Evolutionary conservation across 2,888 invertebrate species (phyloP).

Genomic region (Seira sanloemensis): DNA sequence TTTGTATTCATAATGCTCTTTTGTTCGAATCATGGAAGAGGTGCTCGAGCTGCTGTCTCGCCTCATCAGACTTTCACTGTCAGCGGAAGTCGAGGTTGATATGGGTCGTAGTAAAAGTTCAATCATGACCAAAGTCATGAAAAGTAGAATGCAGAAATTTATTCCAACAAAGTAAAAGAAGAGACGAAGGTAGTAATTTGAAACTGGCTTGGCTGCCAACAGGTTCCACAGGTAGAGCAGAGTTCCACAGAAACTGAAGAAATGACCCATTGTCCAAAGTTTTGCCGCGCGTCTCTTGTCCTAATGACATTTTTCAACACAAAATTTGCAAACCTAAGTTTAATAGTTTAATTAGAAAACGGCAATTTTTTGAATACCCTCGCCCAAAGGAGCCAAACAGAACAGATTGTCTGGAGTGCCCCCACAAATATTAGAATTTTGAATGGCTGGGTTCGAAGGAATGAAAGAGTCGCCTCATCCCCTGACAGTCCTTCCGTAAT

Average conservation of each 20-base stretch:
- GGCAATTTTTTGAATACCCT: too few relatives aligned
- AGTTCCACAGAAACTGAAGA: constrained; percentile 42
- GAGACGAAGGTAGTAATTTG: constrained; percentile 45
- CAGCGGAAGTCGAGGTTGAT: constrained; percentile 15
- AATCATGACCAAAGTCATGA: constrained; percentile 62
- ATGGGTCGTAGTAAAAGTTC: constrained; percentile 57
- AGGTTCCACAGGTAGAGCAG: constrained; percentile 54
- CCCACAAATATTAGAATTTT: constrained; percentile 54
- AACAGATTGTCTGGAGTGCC: constrained; percentile 48
- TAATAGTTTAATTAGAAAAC: too few relatives aligned
- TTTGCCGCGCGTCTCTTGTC: constrained; percentile 55
- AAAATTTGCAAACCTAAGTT: too few relatives aligned
- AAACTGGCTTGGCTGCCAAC: constrained; percentile 33
- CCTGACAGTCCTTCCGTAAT: constrained; percentile 10
- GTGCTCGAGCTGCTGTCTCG: constrained; percentile 24
- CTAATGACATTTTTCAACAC: too few relatives aligned
- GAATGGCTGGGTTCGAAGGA: constrained; percentile 37
- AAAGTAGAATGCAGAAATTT: constrained; percentile 56
- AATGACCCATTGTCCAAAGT: constrained; percentile 60
- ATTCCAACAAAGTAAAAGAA: constrained; percentile 61
- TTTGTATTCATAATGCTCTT: constrained; percentile 50
- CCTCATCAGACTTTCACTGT: constrained; percentile 26
- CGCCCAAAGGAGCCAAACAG: constrained; percentile 55
- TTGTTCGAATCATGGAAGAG: constrained; percentile 9
- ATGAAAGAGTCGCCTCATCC: constrained; percentile 28